Evolutionary conservation across 1,140 invertebrate species (phyloP).

Genomic region (Choristoneura fumiferana): DNA sequence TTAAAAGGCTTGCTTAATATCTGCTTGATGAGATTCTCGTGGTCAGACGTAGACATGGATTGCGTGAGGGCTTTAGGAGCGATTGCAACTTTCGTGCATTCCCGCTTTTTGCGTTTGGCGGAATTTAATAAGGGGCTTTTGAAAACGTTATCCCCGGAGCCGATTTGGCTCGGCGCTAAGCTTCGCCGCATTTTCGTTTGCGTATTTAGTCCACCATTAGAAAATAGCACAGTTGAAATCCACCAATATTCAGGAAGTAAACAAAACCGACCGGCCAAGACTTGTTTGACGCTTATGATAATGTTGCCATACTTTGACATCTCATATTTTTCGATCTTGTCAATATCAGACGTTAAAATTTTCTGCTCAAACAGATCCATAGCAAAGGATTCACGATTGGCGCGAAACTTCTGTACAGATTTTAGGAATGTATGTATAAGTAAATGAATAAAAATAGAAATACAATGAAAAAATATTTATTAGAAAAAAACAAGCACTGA

Average conservation of each 20-base stretch:
- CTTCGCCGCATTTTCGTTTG: slow-evolving; percentile 72
- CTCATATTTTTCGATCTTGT: no score
- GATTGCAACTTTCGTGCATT: slow-evolving; percentile 58
- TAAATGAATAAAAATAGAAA: neutral
- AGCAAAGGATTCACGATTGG: no score
- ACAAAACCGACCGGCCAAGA: neutral
- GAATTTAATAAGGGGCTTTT: slow-evolving; percentile 69
- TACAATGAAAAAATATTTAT: slow-evolving; percentile 13
- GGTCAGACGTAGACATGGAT: slow-evolving; percentile 69
- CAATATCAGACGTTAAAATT: no score
- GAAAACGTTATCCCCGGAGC: slow-evolving; percentile 64
- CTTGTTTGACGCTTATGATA: neutral
- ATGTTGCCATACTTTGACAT: neutral
- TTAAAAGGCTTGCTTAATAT: slow-evolving; percentile 95
- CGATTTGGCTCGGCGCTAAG: slow-evolving; percentile 78
- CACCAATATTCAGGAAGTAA: neutral
- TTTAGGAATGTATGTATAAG: no score
- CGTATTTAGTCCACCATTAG: slow-evolving; percentile 1
- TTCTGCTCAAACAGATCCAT: neutral
- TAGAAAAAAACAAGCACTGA: slow-evolving; percentile 14
- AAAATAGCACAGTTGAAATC: neutral
- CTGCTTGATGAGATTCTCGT: slow-evolving; percentile 85
- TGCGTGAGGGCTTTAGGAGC: slow-evolving; percentile 58
- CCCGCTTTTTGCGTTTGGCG: slow-evolving; percentile 60
- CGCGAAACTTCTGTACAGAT: no score